Evolutionary conservation across 1,140 invertebrate genomes (phyloP), one percentile per base, ranked within the genome.

Genomic region (Elymnias hypermnestra): DNA sequence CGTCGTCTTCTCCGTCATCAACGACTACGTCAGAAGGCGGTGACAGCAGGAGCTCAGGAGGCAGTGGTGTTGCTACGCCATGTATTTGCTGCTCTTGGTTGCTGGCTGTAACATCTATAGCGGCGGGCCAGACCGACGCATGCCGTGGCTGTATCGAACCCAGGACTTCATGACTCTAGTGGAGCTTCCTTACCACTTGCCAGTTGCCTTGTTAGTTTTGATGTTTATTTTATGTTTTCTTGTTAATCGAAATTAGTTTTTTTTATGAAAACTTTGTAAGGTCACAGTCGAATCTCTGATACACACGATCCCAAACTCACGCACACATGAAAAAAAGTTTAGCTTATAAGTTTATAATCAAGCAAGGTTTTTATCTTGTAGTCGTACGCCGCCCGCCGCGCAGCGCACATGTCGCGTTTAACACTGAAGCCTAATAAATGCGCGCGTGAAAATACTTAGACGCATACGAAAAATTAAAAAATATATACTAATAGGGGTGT

Each of bases 301-400:
- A 49, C 57, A 58, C 68, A 71, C 71, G 64, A 46, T 59, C 60
- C 61, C 55, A 54, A 53, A 63, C 63, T 51, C 63, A 81, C 77
- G 63, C 76, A 81, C 81, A 82, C 77, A 40, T 67, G 73, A 60
- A 78, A 79, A 79, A 62, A 82, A 78, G 72, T 82, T 82, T 78
- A 83, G 72, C 76, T 81, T 78, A 84, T 83, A 82, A 83, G 77
- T 82, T 84, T 81, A 78, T 81, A 84, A 83, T 83, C 74, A 78
- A 78, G 64, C 74, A 68, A 58, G 63, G 81, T 83, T 83, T 83
- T 81, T 84, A 84, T 84, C 78, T 81, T 68, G 74, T 81, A 83
- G 81, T 84, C 78, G 72, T 63, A 70, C 60, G 68, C 68, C 71
- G 78, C 50, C 63, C 74, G 81, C 60, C 71, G 76, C 48, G 64